Evolutionary conservation across 2,888 invertebrate genomes (phyloP), one percentile per base, ranked within the genome.

Genomic region (Lycia hirtaria): DNA sequence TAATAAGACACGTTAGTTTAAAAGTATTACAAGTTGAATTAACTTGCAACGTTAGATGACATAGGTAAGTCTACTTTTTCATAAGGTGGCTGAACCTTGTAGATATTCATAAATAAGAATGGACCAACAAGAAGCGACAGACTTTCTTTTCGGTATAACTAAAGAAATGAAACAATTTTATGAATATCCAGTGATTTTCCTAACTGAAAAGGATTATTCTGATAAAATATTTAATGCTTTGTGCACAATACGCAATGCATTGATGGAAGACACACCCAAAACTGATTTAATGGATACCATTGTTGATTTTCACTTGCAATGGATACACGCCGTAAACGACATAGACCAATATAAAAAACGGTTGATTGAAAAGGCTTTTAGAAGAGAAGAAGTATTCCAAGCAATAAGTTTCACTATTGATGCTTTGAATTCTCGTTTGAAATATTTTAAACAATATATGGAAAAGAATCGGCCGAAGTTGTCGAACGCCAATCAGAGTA

Each of bases 161-260:
- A 87, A 83, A 64, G 78, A 81, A 72, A 64, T 90, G 2, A 92
- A 90, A 73, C 74, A 78, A 19, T 87, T 87, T 70, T 91, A 90
- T 65, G 92, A 90, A 72, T 76, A 75, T 38, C 75, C 88, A 4
- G 83, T 88, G 1, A 78, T 91, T 61, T 88, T 83, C 66, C 24
- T 92, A 1, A 86, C 85, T 0, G 71, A 73, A 57, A 83, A 79
- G 62, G 87, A 92, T 78, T 91, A 79, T 63, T 83, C 88, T 0
- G 86, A 88, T 56, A 59, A 44, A 52, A 68, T 88, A 47, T 90
- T 91, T 56, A 81, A 86, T 57, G 60, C 77, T 1, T 68, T 89
- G 75, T 88, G 90, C 51, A 67, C 63, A 7, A 73, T 91, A 53
- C 80, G 83, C 22, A 56, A 68, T 33, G 75, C 78, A 33, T 62